These are phyloP conservation scores for Cladopsammia gracilis DNA, from an alignment of 64 coral and sea anemone genomes.

Conservation along the genomic window DNA sequence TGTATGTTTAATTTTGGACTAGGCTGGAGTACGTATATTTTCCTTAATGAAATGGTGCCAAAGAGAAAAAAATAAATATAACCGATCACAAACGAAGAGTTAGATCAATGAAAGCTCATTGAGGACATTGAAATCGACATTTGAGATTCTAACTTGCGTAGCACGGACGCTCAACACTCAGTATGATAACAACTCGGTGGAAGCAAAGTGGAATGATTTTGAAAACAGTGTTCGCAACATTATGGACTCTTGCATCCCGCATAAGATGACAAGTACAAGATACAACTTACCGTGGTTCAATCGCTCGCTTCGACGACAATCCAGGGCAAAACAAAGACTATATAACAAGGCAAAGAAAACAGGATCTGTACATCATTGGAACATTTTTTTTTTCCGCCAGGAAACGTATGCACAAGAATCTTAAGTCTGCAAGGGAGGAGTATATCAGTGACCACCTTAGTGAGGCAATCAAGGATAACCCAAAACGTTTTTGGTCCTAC, in stretches of 20 bases:
- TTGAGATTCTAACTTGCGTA: too few species aligned
- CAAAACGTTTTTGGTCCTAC: slow-evolving; percentile 43
- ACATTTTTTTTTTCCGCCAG: slow-evolving; percentile 13
- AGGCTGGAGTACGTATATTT: too few species aligned
- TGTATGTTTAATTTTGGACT: too few species aligned
- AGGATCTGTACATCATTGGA: slow-evolving; percentile 55
- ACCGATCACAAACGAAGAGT: too few species aligned
- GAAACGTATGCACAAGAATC: slow-evolving; percentile 23
- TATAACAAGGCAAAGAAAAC: slow-evolving; percentile 69
- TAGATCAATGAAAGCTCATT: too few species aligned
- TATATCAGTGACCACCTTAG: slow-evolving; percentile 18
- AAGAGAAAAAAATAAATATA: too few species aligned
- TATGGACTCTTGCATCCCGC: slow-evolving; percentile 54
- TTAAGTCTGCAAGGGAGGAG: slow-evolving; percentile 29
- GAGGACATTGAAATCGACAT: too few species aligned
- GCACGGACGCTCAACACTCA: background rate
- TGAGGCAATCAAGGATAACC: slow-evolving; percentile 13
- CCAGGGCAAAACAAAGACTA: slow-evolving; percentile 46
- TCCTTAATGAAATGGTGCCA: too few species aligned
- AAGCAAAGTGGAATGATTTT: slow-evolving; percentile 63
- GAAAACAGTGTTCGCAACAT: slow-evolving; percentile 38
- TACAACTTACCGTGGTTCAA: slow-evolving; percentile 64
- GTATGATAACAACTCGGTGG: slow-evolving; percentile 3
- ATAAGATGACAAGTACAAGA: slow-evolving; percentile 45
- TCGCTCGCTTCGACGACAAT: slow-evolving; percentile 14